Conservation (phyloP, 2,888 invertebrate species). For the Micoletzkya japonica region DNA sequence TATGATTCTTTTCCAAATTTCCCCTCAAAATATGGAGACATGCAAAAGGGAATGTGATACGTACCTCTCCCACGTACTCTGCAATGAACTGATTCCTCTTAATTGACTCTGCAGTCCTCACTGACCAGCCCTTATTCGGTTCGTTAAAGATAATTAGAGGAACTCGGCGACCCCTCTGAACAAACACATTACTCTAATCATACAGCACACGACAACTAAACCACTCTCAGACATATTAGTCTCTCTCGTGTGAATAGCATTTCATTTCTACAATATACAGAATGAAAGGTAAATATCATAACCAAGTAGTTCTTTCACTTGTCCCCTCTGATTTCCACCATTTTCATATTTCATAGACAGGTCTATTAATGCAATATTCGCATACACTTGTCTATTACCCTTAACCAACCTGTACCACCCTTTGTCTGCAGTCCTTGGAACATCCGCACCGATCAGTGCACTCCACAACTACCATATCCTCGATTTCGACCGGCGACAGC, state of each 20-base stretch:
- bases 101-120: neutral
- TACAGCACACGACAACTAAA: too few species aligned
- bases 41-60: neutral
- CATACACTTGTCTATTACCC: neutral
- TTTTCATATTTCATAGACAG: too few species aligned
- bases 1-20: neutral
- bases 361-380: too few species aligned
- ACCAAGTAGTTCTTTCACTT: too few species aligned
- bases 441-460: neutral
- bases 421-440: neutral
- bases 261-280: too few species aligned
- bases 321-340: too few species aligned
- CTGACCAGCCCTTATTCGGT: neutral
- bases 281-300: too few species aligned
- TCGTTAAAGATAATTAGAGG: conserved; percentile 2
- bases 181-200: neutral
- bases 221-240: too few species aligned
- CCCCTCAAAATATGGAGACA: neutral
- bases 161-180: neutral
- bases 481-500: neutral
- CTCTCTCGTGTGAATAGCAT: too few species aligned
- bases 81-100: neutral
- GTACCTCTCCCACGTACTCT: conserved; percentile 12
- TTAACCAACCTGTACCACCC: conserved; percentile 12
- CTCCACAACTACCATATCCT: neutral